Conservation (phyloP, 2,113 vertebrate species). For the Clarias magur region DNA sequence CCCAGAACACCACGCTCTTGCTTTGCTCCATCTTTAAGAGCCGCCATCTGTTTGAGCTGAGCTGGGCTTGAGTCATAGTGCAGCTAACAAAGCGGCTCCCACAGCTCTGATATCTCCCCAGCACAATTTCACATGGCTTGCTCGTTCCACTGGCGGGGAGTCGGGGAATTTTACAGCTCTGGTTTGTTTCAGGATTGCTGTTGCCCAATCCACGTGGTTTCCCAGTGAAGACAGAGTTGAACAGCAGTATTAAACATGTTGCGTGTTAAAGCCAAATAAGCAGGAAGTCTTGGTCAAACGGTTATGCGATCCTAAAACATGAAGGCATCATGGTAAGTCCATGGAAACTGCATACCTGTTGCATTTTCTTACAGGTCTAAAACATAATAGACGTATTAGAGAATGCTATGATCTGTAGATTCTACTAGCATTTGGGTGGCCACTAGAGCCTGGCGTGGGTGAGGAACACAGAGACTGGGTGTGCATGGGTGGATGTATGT, state of each 20-base stretch:
- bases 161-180: constrained; percentile 64
- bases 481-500: constrained; percentile 24
- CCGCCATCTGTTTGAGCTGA: constrained; percentile 50
- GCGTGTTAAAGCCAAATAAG: constrained; percentile 58
- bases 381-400: constrained; percentile 72
- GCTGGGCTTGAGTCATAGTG: constrained; percentile 46
- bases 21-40: constrained; percentile 51
- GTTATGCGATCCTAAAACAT: constrained; percentile 13
- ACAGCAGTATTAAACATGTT: constrained; percentile 61
- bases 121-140: constrained; percentile 60
- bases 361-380: constrained; percentile 62
- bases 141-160: constrained; percentile 61
- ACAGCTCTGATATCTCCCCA: constrained; percentile 56
- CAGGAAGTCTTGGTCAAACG: constrained; percentile 31
- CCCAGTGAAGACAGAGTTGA: constrained; percentile 62
- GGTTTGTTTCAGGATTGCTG: constrained; percentile 69
- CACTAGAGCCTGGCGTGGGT: constrained; percentile 59
- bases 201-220: constrained; percentile 67
- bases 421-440: constrained; percentile 63
- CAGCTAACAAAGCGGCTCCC: constrained; percentile 43
- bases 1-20: constrained; percentile 52
- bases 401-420: constrained; percentile 67
- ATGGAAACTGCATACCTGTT: constrained; percentile 62
- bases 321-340: constrained; percentile 58
- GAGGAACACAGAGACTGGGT: constrained; percentile 11